Conservation (phyloP, 2,888 invertebrate genomes). For the Cephus pulcher region DNA sequence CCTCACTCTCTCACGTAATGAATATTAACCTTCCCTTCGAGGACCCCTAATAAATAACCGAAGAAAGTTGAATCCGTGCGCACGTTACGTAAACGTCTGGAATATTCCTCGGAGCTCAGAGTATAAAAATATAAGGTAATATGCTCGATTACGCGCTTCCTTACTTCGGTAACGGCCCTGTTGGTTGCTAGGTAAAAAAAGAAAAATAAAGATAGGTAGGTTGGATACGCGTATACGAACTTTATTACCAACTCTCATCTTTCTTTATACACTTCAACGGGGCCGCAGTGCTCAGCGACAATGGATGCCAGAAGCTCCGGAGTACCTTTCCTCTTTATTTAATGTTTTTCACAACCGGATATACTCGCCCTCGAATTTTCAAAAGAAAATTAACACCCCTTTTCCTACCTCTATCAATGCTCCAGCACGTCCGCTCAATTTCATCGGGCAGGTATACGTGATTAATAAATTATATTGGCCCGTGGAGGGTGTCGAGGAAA, state of each 20-base stretch:
- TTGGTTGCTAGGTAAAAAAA: background rate
- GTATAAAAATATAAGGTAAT: constrained; percentile 43
- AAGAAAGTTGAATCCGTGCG: constrained; percentile 46
- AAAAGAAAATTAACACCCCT: background rate
- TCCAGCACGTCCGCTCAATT: background rate
- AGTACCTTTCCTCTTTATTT: background rate
- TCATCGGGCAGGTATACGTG: background rate
- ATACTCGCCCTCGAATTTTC: background rate
- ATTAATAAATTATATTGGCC: constrained; percentile 35
- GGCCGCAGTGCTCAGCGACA: background rate
- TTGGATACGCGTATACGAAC: constrained; percentile 24
- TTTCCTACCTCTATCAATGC: background rate
- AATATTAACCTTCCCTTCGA: constrained; percentile 47
- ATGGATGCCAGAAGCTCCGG: background rate
- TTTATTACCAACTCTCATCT: constrained; percentile 49
- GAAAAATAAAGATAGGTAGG: background rate
- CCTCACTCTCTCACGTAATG: constrained; percentile 26
- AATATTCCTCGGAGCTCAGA: constrained; percentile 6
- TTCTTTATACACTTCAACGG: constrained; percentile 8
- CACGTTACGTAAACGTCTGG: background rate
- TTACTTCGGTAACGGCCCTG: constrained; percentile 48
- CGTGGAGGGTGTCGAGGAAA: constrained; percentile 15
- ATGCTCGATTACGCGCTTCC: constrained; percentile 51
- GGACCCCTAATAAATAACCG: constrained; percentile 46
- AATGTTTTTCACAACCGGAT: background rate